Evolutionary conservation across 2,888 invertebrate species (phyloP), one percentile per base, ranked within the genome.

Genomic region (Brachynemurus nebulosus): DNA sequence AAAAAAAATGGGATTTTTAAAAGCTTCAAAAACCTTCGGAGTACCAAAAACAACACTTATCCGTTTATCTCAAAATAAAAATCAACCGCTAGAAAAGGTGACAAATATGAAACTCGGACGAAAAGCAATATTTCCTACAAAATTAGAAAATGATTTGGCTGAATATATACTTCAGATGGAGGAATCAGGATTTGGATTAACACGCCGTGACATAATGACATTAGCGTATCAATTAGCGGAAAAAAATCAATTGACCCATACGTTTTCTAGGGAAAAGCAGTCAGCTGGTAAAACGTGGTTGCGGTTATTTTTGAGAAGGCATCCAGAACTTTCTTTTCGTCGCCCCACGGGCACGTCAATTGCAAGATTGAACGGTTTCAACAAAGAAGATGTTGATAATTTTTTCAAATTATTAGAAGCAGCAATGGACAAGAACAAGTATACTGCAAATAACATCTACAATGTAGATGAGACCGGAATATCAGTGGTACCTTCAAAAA

Each of bases 381-480:
- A 43, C 35, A 48, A 41, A 40, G 50, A 50, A 46, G 43, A 37
- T 7, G 48, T 53, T 12, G 45, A 51, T 40, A 38, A 44, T 7
- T 55, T 55, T 47, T 55, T 54, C 49, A 49, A 52, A 33, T 37
- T 52, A 14, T 47, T 55, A 20, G 46, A 51, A 45, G 45, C 36
- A 11, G 44, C 46, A 7, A 44, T 44, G 44, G 45, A 44, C 33
- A 48, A 47, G 47, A 41, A 46, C 25, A 53, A 46, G 33, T 53
- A 43, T 50, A 40, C 38, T 16, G 47, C 49, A 37, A 42, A 53
- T 44, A 47, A 53, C 27, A 52, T 61, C 36, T 60, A 53, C 45
- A 62, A 60, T 45, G 56, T 60, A 1, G 58, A 62, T 45, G 60
- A 61, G 50, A 59, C 59, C n/a, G 61, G 60, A 6, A 47, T 63